Evolutionary conservation across 2,888 invertebrate species (phyloP).

Genomic region (Tachystola acroxantha): DNA sequence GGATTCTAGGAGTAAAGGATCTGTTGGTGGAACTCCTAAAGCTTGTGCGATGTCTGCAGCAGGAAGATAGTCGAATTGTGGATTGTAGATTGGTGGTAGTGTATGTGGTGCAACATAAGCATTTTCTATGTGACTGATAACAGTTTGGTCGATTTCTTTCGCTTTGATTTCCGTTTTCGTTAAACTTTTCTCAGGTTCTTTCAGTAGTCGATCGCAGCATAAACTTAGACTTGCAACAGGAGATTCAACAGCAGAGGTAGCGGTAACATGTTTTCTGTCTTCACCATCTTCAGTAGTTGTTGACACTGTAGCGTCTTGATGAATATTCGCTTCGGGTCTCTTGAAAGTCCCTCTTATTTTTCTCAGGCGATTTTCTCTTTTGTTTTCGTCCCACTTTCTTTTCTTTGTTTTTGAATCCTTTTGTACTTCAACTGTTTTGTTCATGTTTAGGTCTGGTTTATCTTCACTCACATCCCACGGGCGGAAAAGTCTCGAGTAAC

Average conservation of each 20-base stretch:
- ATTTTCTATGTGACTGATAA: neutral
- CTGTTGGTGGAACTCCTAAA: slow-evolving; percentile 63
- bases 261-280: slow-evolving; percentile 21
- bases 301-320: slow-evolving; percentile 78
- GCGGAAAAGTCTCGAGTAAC: slow-evolving; percentile 76
- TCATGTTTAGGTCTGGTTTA: slow-evolving; percentile 22
- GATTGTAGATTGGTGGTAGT: slow-evolving; percentile 30
- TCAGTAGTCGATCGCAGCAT: slow-evolving; percentile 59
- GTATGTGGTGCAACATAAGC: slow-evolving; percentile 17
- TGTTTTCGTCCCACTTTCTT: slow-evolving; percentile 39
- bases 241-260: slow-evolving; percentile 28
- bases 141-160: slow-evolving; percentile 6
- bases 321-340: slow-evolving; percentile 42
- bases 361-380: slow-evolving; percentile 58
- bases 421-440: slow-evolving; percentile 19
- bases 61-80: slow-evolving; percentile 54
- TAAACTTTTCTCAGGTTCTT: slow-evolving; percentile 31
- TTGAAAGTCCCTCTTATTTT: slow-evolving; percentile 67
- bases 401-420: slow-evolving; percentile 34
- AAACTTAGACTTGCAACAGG: slow-evolving; percentile 57
- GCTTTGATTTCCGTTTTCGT: slow-evolving; percentile 24
- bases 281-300: slow-evolving; percentile 68
- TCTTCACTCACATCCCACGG: slow-evolving; percentile 78
- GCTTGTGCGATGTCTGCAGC: slow-evolving; percentile 64
- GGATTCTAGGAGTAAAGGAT: slow-evolving; percentile 68